Evolutionary conservation across 2,113 vertebrate genomes (phyloP).

Genomic region (Pheucticus melanocephalus): DNA sequence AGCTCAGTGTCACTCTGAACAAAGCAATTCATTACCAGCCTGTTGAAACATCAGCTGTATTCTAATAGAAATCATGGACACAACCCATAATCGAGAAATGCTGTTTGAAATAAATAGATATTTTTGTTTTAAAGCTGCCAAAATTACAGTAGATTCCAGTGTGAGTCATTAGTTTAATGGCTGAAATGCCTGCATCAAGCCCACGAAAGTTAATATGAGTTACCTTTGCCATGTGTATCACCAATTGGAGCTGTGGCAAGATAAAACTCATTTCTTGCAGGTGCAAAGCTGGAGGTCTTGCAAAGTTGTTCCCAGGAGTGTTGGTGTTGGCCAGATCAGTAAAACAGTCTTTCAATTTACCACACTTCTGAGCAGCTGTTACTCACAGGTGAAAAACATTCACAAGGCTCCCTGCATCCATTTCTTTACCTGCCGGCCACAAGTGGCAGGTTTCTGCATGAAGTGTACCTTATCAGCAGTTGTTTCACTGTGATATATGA

Average conservation of each 20-base stretch:
- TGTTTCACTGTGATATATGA: background rate
- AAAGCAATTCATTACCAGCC: background rate
- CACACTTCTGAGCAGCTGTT: background rate
- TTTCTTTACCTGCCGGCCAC: background rate
- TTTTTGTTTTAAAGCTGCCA: background rate
- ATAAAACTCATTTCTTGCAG: background rate
- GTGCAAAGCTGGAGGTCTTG: background rate
- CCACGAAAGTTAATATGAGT: fast-evolving
- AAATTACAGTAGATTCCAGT: background rate
- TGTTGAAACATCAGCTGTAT: background rate
- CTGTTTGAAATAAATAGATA: background rate
- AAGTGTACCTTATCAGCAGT: background rate
- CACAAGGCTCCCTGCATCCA: background rate
- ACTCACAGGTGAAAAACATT: background rate
- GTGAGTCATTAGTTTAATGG: background rate
- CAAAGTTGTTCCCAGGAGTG: background rate
- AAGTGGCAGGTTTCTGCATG: background rate
- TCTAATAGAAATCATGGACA: background rate
- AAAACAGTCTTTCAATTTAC: background rate
- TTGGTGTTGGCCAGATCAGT: background rate
- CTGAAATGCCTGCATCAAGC: background rate
- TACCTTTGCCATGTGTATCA: background rate
- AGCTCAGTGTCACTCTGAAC: background rate
- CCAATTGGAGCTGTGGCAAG: background rate
- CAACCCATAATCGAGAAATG: background rate